Base-by-base conservation (phyloP, 2,888 invertebrate species). In the Tridacna crocea region DNA sequence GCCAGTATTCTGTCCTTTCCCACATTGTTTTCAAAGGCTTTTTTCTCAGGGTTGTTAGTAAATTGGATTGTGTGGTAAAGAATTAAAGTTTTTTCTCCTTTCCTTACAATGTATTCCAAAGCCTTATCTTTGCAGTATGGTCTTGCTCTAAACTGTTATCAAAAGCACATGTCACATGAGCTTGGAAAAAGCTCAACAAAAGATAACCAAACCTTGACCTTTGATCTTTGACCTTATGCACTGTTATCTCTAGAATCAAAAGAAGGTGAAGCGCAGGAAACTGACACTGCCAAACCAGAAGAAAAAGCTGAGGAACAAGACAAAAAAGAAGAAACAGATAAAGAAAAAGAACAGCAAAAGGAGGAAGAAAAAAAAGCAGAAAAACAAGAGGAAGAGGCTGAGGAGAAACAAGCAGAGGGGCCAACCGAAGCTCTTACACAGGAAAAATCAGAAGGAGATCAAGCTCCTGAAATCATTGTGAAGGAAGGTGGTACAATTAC, bases 401-500 rank as follows among this genome's bases (percentile, higher is more conserved):
- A 72, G 63, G 80, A 82, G 26, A 78, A 66, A 55, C 80, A 77
- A 66, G 73, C 79, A 47, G 73, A 70, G 66, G 24, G 36, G 11
- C 79, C 77, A 75, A 82, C 77, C 66, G 75, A 77, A 48, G 76
- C 74, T 12, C 4, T 22, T 22, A 63, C 74, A 26, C 58, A 78
- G 51, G 75, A 66, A 26, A 79, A 77, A 36, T 63, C 72, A n/a
- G 80, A 60, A 47, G 75, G 80, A 72, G 68, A 15, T 68, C 22
- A 75, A 74, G 79, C 27, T 27, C 36, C 47, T 60, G 60, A 70
- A 61, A 27, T 61, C 46, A 27, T 68, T 48, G 72, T 70, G 10
- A 72, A 72, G 27, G 84, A 83, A 48, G 88, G 79, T 8, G 83
- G 76, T 65, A 83, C 84, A 72, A 80, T 74, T 46, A 84, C 84